Conservation (phyloP, 2,113 vertebrate species). For the Physeter macrocephalus region DNA sequence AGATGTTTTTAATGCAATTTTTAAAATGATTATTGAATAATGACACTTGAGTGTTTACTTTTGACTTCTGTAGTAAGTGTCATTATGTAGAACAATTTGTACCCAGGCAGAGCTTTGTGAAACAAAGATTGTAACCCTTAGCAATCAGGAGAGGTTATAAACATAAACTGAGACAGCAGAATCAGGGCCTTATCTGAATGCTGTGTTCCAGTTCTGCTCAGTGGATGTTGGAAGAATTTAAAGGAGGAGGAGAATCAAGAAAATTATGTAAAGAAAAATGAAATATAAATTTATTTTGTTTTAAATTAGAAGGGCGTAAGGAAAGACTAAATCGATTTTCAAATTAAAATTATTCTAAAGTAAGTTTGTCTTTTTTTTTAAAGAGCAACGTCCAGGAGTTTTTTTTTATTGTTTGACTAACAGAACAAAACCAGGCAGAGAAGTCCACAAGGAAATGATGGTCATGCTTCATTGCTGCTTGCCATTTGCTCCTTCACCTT, state of each 20-base stretch:
- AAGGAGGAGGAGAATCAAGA: not conserved
- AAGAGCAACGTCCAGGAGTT: not conserved
- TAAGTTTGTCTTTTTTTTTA: not conserved
- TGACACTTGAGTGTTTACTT: not conserved
- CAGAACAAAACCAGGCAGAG: constrained; percentile 25
- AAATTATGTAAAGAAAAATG: not conserved
- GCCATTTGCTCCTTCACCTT: constrained; percentile 51
- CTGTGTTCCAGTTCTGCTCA: not conserved
- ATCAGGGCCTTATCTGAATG: not conserved
- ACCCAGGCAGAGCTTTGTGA: not conserved
- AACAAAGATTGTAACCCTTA: not conserved
- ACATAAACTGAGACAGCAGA: not conserved
- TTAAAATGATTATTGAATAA: not conserved
- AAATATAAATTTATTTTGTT: not conserved
- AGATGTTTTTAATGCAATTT: not conserved
- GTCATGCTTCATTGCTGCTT: constrained; percentile 5
- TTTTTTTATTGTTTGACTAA: constrained; percentile 48
- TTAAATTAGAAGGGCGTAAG: not conserved
- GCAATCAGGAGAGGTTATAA: not conserved
- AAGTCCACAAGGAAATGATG: constrained; percentile 30
- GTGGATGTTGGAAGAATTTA: not conserved
- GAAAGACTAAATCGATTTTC: not conserved
- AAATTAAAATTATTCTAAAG: not conserved
- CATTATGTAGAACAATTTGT: not conserved
- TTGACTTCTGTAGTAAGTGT: not conserved